Evolutionary conservation across 2,113 vertebrate genomes (phyloP).

Genomic region (Gambusia holbrooki): DNA sequence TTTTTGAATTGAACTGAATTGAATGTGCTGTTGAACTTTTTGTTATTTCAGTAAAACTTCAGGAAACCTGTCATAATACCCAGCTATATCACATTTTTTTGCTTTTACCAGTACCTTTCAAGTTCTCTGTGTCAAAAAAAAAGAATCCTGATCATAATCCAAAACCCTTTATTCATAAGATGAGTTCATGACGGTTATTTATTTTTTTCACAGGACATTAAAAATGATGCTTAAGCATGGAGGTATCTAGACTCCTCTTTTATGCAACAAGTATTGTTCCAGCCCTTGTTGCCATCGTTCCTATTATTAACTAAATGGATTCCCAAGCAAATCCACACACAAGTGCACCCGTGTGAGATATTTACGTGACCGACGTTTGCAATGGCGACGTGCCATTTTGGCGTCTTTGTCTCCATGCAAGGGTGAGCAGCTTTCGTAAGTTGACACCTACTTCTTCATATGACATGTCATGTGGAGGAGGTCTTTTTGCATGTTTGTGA

Average conservation of each 20-base stretch:
- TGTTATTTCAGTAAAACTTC: background rate
- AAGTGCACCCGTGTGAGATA: conserved; percentile 55
- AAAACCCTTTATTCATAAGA: background rate
- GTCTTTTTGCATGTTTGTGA: conserved; percentile 81
- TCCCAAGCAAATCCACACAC: conserved; percentile 56
- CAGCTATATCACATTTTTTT: no score
- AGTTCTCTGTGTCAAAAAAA: background rate
- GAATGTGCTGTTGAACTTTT: background rate
- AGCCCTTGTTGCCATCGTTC: conserved; percentile 41
- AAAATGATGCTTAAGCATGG: no score
- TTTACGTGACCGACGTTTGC: conserved; percentile 57
- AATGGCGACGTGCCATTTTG: conserved; percentile 74
- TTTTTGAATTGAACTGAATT: background rate
- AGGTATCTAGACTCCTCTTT: background rate
- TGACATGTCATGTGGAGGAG: conserved; percentile 73
- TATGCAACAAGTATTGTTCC: conserved; percentile 5
- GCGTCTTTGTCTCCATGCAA: conserved; percentile 81
- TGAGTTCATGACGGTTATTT: no score
- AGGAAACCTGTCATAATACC: background rate
- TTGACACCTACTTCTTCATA: conserved; percentile 69
- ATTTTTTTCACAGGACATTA: background rate
- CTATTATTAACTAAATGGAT: conserved; percentile 70
- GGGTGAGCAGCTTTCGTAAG: conserved; percentile 78
- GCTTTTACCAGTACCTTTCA: background rate
- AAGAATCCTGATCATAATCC: background rate